Conservation (phyloP, 2,113 vertebrate genomes). For the Ariopsis seemanni region DNA sequence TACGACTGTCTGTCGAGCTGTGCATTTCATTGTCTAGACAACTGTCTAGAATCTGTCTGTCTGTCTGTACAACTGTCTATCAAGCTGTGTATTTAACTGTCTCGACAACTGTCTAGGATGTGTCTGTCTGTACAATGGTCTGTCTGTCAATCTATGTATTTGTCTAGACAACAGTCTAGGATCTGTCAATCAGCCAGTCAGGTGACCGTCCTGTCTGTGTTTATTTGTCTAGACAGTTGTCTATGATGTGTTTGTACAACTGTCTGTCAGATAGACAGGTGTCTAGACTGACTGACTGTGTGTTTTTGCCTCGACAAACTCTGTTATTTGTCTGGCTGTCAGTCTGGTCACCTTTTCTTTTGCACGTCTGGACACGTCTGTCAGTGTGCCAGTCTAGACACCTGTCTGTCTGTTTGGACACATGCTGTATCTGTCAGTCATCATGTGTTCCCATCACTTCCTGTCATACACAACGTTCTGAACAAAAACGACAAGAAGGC, state of each 20-base stretch:
- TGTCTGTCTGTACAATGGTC: not conserved
- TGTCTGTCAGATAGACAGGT: not conserved
- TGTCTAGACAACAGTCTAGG: not conserved
- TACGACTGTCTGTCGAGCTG: not conserved
- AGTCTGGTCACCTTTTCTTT: not conserved
- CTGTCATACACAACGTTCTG: not conserved
- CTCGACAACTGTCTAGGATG: not conserved
- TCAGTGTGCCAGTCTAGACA: not conserved
- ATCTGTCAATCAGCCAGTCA: not conserved
- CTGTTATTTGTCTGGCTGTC: not conserved
- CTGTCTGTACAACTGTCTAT: not conserved
- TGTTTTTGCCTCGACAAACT: not conserved
- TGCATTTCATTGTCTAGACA: not conserved
- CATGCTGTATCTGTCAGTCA: not conserved
- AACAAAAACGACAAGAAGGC: not conserved
- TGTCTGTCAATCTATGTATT: too few species aligned
- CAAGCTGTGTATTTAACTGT: not conserved
- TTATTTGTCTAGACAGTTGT: not conserved
- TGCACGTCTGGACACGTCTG: not conserved
- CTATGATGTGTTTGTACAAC: not conserved
- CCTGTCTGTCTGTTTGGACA: not conserved
- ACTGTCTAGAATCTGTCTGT: not conserved
- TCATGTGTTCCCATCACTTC: not conserved
- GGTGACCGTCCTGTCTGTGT: not conserved
- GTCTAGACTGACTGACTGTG: not conserved